A percentile compares a stretch with the other conserved stretches of the same genome.
Conservation (phyloP, 2,888 invertebrate genomes). For the Caenorhabditis zanzibari region DNA sequence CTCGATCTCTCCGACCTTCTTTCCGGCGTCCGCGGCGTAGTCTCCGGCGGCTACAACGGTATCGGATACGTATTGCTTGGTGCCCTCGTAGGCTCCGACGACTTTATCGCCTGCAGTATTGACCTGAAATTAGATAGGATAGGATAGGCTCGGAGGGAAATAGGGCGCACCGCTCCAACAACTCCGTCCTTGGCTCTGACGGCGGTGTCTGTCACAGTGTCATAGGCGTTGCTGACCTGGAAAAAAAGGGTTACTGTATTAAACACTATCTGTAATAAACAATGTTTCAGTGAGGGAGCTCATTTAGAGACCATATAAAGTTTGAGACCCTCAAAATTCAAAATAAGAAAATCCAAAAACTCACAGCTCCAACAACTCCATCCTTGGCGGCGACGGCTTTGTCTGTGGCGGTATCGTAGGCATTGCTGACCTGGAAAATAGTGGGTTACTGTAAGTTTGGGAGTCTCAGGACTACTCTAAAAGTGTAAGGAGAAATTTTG, state of each 20-base stretch:
- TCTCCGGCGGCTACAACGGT: constrained; percentile 21
- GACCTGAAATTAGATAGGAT: constrained; percentile 2
- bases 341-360: background rate
- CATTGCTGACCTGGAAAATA: constrained; percentile 15
- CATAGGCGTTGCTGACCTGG: constrained; percentile 24
- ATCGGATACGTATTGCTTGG: constrained; percentile 27
- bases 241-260: background rate
- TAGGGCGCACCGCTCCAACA: constrained; percentile 2
- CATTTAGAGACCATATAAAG: too few species aligned
- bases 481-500: background rate
- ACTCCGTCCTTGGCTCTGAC: constrained; percentile 5
- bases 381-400: constrained; percentile 21
- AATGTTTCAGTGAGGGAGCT: too few species aligned
- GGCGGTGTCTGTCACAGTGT: constrained; percentile 2
- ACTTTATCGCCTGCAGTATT: constrained; percentile 27
- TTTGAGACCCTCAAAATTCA: too few species aligned
- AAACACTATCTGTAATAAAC: too few species aligned
- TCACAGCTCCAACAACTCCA: constrained; percentile 24
- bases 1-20: constrained; percentile 32
- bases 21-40: constrained; percentile 20
- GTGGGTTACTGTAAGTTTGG: background rate
- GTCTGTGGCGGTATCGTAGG: constrained; percentile 20
- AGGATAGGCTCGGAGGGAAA: background rate
- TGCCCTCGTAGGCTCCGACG: constrained; percentile 18
- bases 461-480: background rate